Percentiles rank a stretch among this genome's conserved stretches.
phyloP scores from a whole-genome alignment of 2,797 vertebrate species.

The Echeneis naucrates region DNA sequence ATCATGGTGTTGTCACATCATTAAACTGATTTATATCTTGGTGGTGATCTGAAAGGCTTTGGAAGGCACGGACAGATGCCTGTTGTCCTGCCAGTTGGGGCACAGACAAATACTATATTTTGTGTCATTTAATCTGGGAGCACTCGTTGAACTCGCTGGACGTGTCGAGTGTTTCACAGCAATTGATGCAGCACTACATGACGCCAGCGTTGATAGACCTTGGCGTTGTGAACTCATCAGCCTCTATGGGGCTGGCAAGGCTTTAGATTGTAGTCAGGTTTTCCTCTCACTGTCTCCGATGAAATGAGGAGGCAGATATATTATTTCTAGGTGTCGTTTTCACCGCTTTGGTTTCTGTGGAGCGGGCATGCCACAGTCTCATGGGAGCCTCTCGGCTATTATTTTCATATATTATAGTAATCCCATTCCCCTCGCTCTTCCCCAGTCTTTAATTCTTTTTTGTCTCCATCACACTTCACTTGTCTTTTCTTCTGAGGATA shows the following conservation, averaged over 20 bases:
- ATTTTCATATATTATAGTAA: constrained; percentile 76
- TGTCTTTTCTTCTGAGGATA: constrained; percentile 45
- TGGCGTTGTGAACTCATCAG: constrained; percentile 18
- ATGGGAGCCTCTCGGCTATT: constrained; percentile 60
- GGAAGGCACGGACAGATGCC: not conserved
- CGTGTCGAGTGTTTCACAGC: not conserved
- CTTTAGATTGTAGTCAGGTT: constrained; percentile 33
- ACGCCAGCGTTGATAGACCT: not conserved
- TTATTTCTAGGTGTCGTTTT: constrained; percentile 55
- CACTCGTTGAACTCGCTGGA: constrained; percentile 3
- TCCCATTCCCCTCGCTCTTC: constrained; percentile 54
- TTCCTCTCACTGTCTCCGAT: constrained; percentile 27
- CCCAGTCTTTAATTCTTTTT: constrained; percentile 66
- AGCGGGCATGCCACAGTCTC: constrained; percentile 41
- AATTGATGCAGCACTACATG: not conserved
- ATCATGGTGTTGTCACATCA: not conserved
- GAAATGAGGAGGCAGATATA: constrained; percentile 52
- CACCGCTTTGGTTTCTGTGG: constrained; percentile 50
- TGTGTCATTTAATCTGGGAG: not conserved
- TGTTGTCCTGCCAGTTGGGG: not conserved
- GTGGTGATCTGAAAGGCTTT: not conserved
- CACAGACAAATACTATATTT: not conserved
- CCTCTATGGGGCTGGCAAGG: not conserved
- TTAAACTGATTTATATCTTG: not conserved
- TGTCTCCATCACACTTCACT: constrained; percentile 63